phyloP scores from a whole-genome alignment of 2,113 vertebrate genomes.

The Puma concolor region DNA sequence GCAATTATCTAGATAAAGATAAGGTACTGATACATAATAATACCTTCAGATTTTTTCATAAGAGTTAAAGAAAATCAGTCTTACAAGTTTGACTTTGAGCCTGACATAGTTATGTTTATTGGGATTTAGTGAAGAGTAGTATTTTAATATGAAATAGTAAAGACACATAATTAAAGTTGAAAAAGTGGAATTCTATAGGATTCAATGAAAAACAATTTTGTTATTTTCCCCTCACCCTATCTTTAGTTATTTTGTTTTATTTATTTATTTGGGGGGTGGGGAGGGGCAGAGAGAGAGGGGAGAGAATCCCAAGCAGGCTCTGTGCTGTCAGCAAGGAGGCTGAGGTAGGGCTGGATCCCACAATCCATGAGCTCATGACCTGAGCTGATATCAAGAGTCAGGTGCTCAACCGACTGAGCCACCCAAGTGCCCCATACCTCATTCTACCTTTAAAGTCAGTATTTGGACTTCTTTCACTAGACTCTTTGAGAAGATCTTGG shows the following conservation, averaged over 20 bases:
- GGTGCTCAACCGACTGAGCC: no score
- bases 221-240: not conserved
- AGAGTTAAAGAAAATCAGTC: not conserved
- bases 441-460: not conserved
- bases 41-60: not conserved
- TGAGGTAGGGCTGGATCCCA: no score
- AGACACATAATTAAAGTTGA: not conserved
- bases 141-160: not conserved
- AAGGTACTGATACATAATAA: conserved; percentile 1
- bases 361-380: no score
- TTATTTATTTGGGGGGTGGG: no score
- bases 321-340: no score
- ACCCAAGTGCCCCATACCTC: not conserved
- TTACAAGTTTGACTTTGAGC: not conserved
- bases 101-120: not conserved
- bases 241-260: not conserved
- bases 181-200: not conserved
- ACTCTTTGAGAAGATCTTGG: not conserved
- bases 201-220: not conserved
- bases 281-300: no score
- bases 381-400: no score
- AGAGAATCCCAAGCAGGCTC: no score
- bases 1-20: conserved; percentile 39
- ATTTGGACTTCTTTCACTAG: not conserved
- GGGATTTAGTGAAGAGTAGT: not conserved